These are phyloP conservation scores for Onthophagus sagittarius DNA, from an alignment of 2,888 invertebrate genomes.

Conservation along the genomic window DNA sequence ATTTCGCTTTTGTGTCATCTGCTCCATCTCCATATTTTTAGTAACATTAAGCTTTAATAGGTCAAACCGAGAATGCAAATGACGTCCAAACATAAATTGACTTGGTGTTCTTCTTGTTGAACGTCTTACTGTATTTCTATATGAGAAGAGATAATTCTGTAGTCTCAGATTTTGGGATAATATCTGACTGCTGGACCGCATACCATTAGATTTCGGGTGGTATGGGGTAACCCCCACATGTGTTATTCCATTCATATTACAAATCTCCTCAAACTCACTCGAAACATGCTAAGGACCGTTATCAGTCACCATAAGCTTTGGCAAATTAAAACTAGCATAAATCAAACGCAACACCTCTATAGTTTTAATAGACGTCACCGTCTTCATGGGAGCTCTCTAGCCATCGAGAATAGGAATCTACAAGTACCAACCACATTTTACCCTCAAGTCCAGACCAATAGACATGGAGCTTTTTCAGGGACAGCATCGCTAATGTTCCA, in stretches of 20 bases:
- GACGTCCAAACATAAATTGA: conserved; percentile 1
- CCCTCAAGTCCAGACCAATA: conserved; percentile 28
- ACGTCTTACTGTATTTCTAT: background rate
- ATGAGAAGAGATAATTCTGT: background rate
- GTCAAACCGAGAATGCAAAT: background rate
- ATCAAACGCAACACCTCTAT: background rate
- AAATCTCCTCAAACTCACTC: too few relatives aligned
- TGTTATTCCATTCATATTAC: background rate
- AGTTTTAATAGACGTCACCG: background rate
- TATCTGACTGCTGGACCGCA: background rate
- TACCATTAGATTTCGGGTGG: background rate
- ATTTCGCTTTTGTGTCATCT: background rate
- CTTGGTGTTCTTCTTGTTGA: background rate
- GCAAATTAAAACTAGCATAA: background rate
- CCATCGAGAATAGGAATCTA: too few relatives aligned
- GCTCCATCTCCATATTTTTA: background rate
- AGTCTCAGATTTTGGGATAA: background rate
- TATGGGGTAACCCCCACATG: background rate
- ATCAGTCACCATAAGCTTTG: background rate
- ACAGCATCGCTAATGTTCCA: conserved; percentile 27
- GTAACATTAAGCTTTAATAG: background rate
- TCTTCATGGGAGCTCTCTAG: background rate
- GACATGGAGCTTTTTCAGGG: conserved; percentile 18
- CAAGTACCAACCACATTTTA: background rate
- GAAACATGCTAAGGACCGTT: background rate